phyloP scores from a whole-genome alignment of 1,140 invertebrate genomes.

The Teleopsis dalmanni region DNA sequence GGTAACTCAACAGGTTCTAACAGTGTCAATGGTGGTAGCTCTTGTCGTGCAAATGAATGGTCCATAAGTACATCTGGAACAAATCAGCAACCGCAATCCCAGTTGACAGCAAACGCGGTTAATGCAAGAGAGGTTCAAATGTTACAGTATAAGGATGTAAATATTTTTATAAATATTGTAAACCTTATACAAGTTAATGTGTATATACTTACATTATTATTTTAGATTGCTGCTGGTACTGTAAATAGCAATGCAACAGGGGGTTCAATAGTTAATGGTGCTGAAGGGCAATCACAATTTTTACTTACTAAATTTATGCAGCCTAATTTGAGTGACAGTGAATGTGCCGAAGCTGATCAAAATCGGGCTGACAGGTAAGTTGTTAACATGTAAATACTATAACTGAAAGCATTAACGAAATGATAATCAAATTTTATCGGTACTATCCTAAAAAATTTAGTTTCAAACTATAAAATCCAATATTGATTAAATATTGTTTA shows the following conservation, averaged over 20 bases:
- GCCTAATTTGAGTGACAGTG: constrained; percentile 36
- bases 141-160: too few species aligned
- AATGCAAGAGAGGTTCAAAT: constrained; percentile 43
- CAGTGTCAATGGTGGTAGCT: constrained; percentile 23
- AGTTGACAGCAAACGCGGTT: constrained; percentile 35
- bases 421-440: too few species aligned
- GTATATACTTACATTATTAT: constrained; percentile 8
- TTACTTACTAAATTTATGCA: constrained; percentile 43
- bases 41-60: constrained; percentile 38
- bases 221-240: constrained; percentile 24
- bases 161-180: constrained; percentile 4
- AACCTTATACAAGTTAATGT: not conserved
- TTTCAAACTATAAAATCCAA: too few species aligned
- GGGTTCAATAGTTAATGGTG: constrained; percentile 14
- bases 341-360: constrained; percentile 35
- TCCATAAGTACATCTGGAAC: constrained; percentile 34
- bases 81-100: constrained; percentile 39
- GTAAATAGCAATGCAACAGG: constrained; percentile 16
- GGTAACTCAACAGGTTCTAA: constrained; percentile 22
- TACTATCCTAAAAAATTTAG: too few species aligned
- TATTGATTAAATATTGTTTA: too few species aligned
- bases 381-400: not conserved
- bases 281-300: constrained; percentile 26
- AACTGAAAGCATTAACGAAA: too few species aligned
- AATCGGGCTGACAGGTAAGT: constrained; percentile 39